These are phyloP conservation scores for Caloenas nicobarica DNA, from an alignment of 2,113 vertebrate species.

Conservation along the genomic window DNA sequence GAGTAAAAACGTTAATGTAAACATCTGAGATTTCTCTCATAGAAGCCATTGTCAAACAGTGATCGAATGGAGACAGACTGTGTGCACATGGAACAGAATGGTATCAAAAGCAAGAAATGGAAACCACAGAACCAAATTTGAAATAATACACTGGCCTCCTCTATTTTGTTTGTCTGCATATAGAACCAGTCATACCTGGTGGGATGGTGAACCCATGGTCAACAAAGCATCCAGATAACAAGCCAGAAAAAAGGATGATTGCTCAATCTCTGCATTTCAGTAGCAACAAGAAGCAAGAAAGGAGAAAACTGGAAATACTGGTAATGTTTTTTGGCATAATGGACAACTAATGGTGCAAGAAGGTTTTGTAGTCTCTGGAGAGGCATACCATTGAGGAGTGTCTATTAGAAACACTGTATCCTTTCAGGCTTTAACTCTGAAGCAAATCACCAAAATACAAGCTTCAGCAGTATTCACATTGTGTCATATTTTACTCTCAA, in stretches of 20 bases:
- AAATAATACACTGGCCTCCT: neutral
- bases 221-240: neutral
- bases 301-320: neutral
- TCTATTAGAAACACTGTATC: neutral
- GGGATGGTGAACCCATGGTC: neutral
- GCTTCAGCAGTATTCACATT: neutral
- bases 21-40: neutral
- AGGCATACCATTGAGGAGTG: neutral
- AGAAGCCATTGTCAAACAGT: neutral
- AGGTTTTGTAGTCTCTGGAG: neutral
- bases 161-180: neutral
- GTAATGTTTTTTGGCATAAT: neutral
- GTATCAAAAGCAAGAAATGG: neutral
- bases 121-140: neutral
- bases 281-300: neutral
- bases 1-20: neutral
- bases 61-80: neutral
- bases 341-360: neutral
- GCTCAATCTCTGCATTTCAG: neutral
- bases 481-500: neutral
- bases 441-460: neutral
- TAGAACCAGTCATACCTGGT: neutral
- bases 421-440: neutral
- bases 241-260: neutral
- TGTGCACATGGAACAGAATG: neutral